Percentiles rank a stretch among this genome's conserved stretches.
Conservation (phyloP, 2,888 invertebrate species). For the Brachylomia viminalis region DNA sequence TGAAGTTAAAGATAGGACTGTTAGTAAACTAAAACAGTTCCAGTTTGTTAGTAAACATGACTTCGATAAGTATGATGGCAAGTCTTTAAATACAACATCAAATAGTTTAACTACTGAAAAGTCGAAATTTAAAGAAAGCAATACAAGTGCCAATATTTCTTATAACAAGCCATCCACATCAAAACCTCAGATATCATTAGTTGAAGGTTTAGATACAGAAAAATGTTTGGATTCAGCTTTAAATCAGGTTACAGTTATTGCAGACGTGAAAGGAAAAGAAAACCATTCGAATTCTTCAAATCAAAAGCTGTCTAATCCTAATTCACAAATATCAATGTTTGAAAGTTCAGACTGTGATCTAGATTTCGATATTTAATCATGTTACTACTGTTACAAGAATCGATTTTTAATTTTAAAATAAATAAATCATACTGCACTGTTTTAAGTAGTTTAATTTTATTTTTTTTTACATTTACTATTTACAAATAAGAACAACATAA, state of each 20-base stretch:
- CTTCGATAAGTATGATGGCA: conserved; percentile 77
- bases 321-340: conserved; percentile 88
- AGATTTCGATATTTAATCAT: conserved; percentile 86
- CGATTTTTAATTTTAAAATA: conserved; percentile 40
- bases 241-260: conserved; percentile 46
- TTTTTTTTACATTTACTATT: conserved; percentile 36
- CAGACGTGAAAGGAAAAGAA: conserved; percentile 64
- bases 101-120: conserved; percentile 8
- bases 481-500: conserved; percentile 22
- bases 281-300: conserved; percentile 63
- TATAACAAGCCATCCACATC: conserved; percentile 41
- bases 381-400: conserved; percentile 64
- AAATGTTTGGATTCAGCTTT: conserved; percentile 27
- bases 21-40: conserved; percentile 82
- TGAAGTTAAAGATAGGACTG: conserved; percentile 61
- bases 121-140: conserved; percentile 19
- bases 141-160: background rate
- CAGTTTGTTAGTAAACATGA: conserved; percentile 79
- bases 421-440: conserved; percentile 44
- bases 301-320: conserved; percentile 63
- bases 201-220: conserved; percentile 40
- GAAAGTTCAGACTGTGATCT: conserved; percentile 89
- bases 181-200: conserved; percentile 48
- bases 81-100: conserved; percentile 24
- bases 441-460: conserved; percentile 12